These are phyloP conservation scores for Semnopithecus entellus DNA, from an alignment of 2,113 vertebrate species.

Conservation along the genomic window DNA sequence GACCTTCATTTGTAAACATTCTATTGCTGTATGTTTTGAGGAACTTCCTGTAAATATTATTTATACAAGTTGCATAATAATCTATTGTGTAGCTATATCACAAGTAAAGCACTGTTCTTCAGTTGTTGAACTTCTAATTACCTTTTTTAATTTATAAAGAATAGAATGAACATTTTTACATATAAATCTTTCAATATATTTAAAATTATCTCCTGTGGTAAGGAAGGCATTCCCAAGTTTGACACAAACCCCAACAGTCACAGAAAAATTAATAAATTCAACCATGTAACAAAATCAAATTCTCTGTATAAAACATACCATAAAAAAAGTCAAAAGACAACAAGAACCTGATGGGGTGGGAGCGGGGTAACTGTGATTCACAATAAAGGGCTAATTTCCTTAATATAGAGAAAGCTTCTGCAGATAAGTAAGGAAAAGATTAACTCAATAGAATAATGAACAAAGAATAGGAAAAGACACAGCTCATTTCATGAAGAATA, in stretches of 20 bases:
- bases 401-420: background rate
- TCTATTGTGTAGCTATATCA: background rate
- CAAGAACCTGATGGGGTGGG: background rate
- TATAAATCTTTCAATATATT: background rate
- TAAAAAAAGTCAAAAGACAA: background rate
- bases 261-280: background rate
- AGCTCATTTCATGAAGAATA: background rate
- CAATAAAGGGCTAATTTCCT: conserved; percentile 23
- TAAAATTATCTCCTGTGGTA: background rate
- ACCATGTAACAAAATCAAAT: background rate
- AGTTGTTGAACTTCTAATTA: background rate
- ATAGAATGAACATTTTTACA: background rate
- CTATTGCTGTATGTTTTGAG: background rate
- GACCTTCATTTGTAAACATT: background rate
- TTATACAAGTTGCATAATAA: background rate
- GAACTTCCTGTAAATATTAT: background rate
- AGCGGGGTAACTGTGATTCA: background rate
- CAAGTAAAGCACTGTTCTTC: background rate
- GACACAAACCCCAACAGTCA: background rate
- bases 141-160: background rate
- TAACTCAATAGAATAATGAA: background rate
- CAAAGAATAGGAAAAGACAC: background rate
- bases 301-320: conserved; percentile 20
- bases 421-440: background rate
- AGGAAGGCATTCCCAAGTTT: background rate